phyloP scores from a whole-genome alignment of 2,888 invertebrate species.

The Agrochola macilenta region DNA sequence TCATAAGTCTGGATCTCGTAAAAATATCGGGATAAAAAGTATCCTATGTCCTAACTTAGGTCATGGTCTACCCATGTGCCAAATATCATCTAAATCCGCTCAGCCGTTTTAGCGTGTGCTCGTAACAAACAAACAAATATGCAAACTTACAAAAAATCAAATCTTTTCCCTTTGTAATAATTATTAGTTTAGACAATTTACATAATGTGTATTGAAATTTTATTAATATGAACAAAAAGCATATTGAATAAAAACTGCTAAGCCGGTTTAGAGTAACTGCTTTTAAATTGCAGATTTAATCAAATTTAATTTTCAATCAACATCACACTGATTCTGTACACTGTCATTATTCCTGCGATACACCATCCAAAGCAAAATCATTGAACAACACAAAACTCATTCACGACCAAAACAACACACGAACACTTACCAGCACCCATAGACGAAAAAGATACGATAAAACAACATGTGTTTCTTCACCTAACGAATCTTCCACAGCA shows the following conservation, averaged over 20 bases:
- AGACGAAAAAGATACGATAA: constrained; percentile 80
- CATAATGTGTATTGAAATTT: no score
- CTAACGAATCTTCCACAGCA: constrained; percentile 89
- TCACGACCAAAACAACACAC: constrained; percentile 1
- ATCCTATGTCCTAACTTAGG: no score
- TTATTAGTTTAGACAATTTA: no score
- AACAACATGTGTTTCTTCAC: constrained; percentile 91
- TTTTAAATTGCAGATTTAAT: not conserved
- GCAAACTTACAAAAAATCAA: no score
- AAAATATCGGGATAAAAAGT: no score
- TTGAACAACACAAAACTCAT: not conserved
- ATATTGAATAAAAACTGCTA: not conserved
- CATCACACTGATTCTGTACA: not conserved
- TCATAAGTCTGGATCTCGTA: no score
- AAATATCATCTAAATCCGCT: no score
- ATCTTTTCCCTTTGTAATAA: no score
- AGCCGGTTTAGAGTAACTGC: not conserved
- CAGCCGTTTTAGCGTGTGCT: no score
- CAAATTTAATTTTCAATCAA: not conserved
- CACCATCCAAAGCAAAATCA: not conserved
- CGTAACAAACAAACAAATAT: no score
- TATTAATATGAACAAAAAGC: not conserved
- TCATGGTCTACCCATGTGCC: no score
- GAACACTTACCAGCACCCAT: constrained; percentile 74
- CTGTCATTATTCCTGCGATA: no score